Base-by-base conservation (phyloP, 2,113 vertebrate genomes). In the Calypte anna region DNA sequence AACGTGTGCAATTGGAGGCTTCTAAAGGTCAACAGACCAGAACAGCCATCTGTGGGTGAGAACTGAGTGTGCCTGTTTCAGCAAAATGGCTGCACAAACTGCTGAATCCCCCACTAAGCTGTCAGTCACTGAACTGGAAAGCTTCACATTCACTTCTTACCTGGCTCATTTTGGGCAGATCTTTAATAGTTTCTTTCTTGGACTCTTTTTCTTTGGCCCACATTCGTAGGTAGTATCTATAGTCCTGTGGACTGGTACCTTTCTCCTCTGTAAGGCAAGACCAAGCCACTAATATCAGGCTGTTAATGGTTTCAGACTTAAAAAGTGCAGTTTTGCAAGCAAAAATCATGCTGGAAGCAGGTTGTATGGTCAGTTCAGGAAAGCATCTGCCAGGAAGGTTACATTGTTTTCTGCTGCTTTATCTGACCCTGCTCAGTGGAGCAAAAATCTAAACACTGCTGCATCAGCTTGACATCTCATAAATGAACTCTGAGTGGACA, bases 141-240 rank as follows among this genome's bases (percentile, higher is more conserved):
- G 38, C 57, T 91, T 76, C 75, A 68, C 22, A 48, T 20, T 57
- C 46, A 27, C 55, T 92, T 94, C 93, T 91, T 97, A 99, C 99
- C 99, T 99, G 99, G 97, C 99, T 99, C 98, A 99, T 99, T 96
- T 98, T 99, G 23, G 99, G 99, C 19, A 99, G 98, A 92, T 99
- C 99, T 97, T 99, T 99, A 94, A 99, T 99, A 2, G 98, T 99
- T 96, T 99, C 99, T 67, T 98, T 99, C 93, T 98, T 99, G 53
- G 97, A 97, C 82, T 99, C 99, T 81, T 99, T 99, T 94, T 99
- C 99, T 86, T 98, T 98, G 81, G 99, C 99, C 99, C 99, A 99
- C 97, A 99, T 98, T 82, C 98, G 98, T 92, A 99, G 97, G 96
- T 99, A 99, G 94, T 99, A 99, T 86, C 97, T 98, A 57, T 99